Evolutionary conservation across 2,113 vertebrate species (phyloP).

Genomic region (Rhodinocichla rosea): DNA sequence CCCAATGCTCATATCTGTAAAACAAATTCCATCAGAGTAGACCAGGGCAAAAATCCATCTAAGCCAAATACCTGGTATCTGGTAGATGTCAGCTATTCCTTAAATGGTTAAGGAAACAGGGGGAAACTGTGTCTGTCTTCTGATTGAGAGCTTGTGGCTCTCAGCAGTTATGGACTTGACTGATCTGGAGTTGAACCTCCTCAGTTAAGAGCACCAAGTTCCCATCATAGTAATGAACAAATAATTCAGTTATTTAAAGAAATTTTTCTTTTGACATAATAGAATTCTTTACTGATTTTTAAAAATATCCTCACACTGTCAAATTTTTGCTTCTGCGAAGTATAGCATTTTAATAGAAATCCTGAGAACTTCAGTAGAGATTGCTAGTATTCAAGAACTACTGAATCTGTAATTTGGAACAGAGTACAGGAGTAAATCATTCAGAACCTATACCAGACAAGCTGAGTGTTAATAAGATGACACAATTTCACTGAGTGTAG

Average conservation of each 20-base stretch:
- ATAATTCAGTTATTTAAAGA: not conserved
- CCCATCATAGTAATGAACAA: not conserved
- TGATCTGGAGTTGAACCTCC: not conserved
- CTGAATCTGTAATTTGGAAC: not conserved
- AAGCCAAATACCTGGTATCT: not conserved
- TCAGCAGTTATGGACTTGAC: not conserved
- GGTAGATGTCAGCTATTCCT: not conserved
- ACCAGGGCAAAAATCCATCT: not conserved
- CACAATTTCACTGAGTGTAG: conserved; percentile 7
- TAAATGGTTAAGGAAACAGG: not conserved
- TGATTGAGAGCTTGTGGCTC: not conserved
- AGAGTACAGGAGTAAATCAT: not conserved
- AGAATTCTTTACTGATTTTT: not conserved
- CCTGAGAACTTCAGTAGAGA: not conserved
- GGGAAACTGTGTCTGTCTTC: not conserved
- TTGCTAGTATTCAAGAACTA: not conserved
- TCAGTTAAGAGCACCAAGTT: not conserved
- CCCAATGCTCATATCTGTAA: not conserved
- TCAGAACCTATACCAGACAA: not conserved
- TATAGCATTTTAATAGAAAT: not conserved
- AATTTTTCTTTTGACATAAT: not conserved
- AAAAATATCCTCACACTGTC: not conserved
- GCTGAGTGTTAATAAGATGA: conserved; percentile 28
- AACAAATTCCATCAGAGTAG: not conserved
- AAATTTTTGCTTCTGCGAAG: not conserved